These are phyloP conservation scores for Eupithecia exiguata DNA, from an alignment of 2,888 invertebrate species.

Conservation along the genomic window DNA sequence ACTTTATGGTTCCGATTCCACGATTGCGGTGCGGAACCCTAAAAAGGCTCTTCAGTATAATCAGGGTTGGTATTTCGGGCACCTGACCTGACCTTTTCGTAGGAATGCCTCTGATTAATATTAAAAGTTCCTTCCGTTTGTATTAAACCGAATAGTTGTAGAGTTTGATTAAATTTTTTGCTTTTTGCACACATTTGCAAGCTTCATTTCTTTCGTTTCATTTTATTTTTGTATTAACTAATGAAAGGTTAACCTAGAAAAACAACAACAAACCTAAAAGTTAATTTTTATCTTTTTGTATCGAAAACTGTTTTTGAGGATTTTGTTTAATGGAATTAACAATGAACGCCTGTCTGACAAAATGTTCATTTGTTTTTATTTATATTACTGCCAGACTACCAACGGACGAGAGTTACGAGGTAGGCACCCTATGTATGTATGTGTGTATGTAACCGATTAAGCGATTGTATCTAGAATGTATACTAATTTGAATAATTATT, in stretches of 20 bases:
- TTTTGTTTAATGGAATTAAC: no score
- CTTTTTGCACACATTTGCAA: neutral
- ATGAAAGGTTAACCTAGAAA: constrained; percentile 1
- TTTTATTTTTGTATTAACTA: neutral
- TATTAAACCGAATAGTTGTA: constrained; percentile 9
- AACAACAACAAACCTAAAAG: no score
- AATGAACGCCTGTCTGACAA: neutral
- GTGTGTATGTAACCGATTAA: no score
- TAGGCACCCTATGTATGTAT: no score
- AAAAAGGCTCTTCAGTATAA: constrained; percentile 22
- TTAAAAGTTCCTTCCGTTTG: constrained; percentile 22
- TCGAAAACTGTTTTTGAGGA: no score
- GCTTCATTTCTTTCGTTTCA: neutral
- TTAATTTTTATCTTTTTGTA: neutral
- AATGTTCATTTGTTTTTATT: neutral
- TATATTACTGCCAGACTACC: no score
- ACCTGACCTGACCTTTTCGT: constrained; percentile 28
- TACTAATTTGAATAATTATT: no score
- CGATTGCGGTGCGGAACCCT: neutral
- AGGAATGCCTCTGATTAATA: constrained; percentile 22
- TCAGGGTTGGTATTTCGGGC: constrained; percentile 25
- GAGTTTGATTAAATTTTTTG: constrained; percentile 14
- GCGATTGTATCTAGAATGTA: no score
- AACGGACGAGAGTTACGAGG: no score
- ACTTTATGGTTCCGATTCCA: neutral